Evolutionary conservation across 2,113 vertebrate genomes (phyloP), one percentile per base, ranked within the genome.

Genomic region (Verasper variegatus): DNA sequence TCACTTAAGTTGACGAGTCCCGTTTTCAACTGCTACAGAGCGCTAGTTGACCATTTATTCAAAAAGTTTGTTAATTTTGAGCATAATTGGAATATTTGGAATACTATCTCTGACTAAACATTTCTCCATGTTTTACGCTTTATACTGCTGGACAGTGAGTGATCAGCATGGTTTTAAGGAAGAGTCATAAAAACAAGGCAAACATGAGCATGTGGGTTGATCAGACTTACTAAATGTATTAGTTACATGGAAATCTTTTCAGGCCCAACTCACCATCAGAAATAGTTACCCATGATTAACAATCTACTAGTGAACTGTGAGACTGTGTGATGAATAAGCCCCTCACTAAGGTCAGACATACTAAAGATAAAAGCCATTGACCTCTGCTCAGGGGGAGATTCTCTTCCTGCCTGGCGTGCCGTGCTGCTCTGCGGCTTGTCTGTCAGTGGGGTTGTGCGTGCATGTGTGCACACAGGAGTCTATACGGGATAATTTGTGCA

Each of bases 281-380:
- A 82, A 84, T 2, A 66, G 57, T 73, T n/a, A 35, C 18, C 20
- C 14, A 63, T 40, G 65, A 70, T 68, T 74, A 49, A 62, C 51
- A 71, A 52, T 76, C 80, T 67, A 24, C 62, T 31, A n/a, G 68
- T 62, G 57, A 9, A 52, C 40, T 60, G 64, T 27, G 51, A 85
- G 54, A 69, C 68, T 62, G 6, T 64, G 49, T 76, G 72, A 77
- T 52, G 69, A 78, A 70, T 40, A 52, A 65, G 71, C 57, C 56
- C 52, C 68, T 62, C 26, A 17, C 77, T 72, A 21, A 86, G 85
- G 86, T 86, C 86, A 90, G 78, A 88, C 81, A 71, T 12, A 82
- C 82, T 82, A 77, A 77, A 88, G 90, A 88, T 88, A 89, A 93
- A 81, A 87, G 51, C 55, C 71, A 60, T 20, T 87, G 85, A 89